These are phyloP conservation scores for Paralvinella palmiformis DNA, from an alignment of 1,140 invertebrate species.

Conservation along the genomic window DNA sequence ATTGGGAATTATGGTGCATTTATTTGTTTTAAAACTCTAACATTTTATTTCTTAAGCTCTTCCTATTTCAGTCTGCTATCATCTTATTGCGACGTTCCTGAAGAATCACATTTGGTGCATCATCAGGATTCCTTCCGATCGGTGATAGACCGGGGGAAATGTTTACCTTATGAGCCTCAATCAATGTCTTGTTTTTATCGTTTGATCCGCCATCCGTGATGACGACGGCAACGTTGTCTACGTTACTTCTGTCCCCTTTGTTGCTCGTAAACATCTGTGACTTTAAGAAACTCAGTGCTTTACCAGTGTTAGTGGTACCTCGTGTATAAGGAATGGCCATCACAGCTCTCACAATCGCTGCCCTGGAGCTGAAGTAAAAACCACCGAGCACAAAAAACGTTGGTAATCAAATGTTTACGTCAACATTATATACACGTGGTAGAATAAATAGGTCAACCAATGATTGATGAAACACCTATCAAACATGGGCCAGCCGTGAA, in stretches of 20 bases:
- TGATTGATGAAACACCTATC: neutral
- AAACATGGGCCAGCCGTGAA: neutral
- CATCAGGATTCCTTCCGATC: too few relatives aligned
- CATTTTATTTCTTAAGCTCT: too few relatives aligned
- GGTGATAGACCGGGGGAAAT: too few relatives aligned
- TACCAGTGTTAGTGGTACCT: slow-evolving; percentile 10
- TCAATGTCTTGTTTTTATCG: slow-evolving; percentile 22
- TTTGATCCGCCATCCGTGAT: slow-evolving; percentile 41
- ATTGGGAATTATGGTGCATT: too few relatives aligned
- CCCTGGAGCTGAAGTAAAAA: slow-evolving; percentile 4
- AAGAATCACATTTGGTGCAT: too few relatives aligned
- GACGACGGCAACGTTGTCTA: slow-evolving; percentile 35
- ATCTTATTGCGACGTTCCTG: too few relatives aligned
- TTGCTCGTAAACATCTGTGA: slow-evolving; percentile 8
- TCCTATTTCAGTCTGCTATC: too few relatives aligned
- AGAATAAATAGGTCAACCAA: neutral
- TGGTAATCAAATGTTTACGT: neutral
- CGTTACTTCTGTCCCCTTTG: slow-evolving; percentile 30
- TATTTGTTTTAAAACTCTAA: too few relatives aligned
- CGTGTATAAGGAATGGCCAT: neutral
- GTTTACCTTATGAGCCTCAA: slow-evolving; percentile 4
- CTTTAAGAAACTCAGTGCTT: neutral
- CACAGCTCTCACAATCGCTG: neutral
- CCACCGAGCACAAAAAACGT: neutral
- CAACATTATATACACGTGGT: neutral